A percentile compares a stretch with the other conserved stretches of the same genome.
phyloP scores from a whole-genome alignment of 2,113 vertebrate genomes.

The Microtus oregoni region DNA sequence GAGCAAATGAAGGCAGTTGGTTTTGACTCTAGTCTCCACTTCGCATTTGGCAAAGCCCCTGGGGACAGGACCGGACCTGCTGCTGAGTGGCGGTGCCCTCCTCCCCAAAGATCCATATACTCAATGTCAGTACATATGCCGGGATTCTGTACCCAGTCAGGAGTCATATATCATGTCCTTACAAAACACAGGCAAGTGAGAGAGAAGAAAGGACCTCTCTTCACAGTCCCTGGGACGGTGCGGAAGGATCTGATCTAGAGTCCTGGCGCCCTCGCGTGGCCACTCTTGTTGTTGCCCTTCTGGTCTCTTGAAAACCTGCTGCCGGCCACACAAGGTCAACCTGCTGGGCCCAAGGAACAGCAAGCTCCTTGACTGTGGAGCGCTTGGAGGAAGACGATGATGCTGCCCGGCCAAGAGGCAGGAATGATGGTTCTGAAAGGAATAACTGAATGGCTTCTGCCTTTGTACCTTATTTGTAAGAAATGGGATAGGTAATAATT shows the following conservation, averaged over 20 bases:
- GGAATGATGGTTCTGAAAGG: background rate
- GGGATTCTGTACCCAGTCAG: background rate
- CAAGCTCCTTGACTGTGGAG: background rate
- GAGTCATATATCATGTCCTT: background rate
- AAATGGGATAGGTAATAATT: background rate
- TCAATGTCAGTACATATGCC: background rate
- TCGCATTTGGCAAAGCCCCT: background rate
- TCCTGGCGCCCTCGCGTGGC: background rate
- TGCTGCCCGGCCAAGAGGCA: accelerated
- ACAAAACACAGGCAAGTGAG: background rate
- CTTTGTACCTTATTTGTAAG: background rate
- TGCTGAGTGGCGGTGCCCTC: background rate
- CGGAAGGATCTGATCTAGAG: background rate
- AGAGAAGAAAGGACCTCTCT: background rate
- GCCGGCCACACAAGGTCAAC: background rate
- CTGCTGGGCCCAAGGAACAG: no score
- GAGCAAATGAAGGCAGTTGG: background rate
- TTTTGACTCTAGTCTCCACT: background rate
- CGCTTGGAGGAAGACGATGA: background rate
- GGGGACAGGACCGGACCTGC: background rate
- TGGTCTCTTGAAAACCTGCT: background rate
- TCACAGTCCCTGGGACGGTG: background rate
- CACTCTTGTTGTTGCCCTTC: background rate
- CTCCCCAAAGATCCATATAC: background rate
- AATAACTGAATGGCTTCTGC: background rate